Percentiles rank a stretch among this genome's conserved stretches.
Conservation (phyloP, 2,888 invertebrate genomes). For the Gymnosoma rotundatum region DNA sequence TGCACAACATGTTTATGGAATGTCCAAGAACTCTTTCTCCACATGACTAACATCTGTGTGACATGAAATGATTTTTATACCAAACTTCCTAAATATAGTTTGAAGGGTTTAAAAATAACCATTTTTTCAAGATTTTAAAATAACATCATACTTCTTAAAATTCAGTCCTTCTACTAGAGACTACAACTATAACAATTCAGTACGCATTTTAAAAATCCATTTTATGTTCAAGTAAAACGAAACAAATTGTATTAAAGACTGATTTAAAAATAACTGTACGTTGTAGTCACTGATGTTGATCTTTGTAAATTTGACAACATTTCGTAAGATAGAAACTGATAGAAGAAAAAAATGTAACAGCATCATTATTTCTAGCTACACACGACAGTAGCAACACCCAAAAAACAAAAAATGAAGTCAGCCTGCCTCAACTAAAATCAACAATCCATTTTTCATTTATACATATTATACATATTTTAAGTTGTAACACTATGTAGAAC, state of each 20-base stretch:
- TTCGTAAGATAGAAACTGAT: conserved; percentile 27
- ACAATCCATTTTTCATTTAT: conserved; percentile 39
- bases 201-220: conserved; percentile 24
- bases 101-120: too few species aligned
- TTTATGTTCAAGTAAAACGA: background rate
- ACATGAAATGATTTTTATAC: too few species aligned
- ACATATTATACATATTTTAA: background rate
- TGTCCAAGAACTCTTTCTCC: too few species aligned
- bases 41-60: too few species aligned
- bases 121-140: too few species aligned
- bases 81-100: too few species aligned
- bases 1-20: too few species aligned
- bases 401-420: conserved; percentile 42
- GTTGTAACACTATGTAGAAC: conserved; percentile 13
- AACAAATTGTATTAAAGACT: background rate
- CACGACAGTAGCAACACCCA: conserved; percentile 39
- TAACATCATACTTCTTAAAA: too few species aligned
- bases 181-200: background rate
- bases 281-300: conserved; percentile 53
- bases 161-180: too few species aligned
- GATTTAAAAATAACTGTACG: conserved; percentile 30
- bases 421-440: conserved; percentile 61
- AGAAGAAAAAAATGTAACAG: conserved; percentile 22
- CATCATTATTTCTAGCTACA: conserved; percentile 12
- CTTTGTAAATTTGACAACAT: conserved; percentile 63